Conservation (phyloP, 2,888 invertebrate species). For the Habrosyne pyritoides region DNA sequence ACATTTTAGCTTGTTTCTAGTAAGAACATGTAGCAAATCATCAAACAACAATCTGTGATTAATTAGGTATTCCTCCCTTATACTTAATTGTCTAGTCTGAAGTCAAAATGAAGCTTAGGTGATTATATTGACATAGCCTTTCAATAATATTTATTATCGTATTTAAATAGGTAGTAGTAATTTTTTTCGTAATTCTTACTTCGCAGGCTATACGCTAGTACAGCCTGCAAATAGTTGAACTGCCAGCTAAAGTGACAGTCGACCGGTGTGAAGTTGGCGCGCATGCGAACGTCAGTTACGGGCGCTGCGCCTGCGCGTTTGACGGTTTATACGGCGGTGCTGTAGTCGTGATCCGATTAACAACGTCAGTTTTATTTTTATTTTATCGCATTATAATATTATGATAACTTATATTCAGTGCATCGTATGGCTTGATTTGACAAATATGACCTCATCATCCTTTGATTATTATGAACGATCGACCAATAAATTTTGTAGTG, state of each 20-base stretch:
- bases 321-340: slow-evolving; percentile 82
- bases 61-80: too few species aligned
- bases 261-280: slow-evolving; percentile 71
- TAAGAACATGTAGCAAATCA: slow-evolving; percentile 3
- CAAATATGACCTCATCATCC: slow-evolving; percentile 27
- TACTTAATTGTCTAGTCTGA: too few species aligned
- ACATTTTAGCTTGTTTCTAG: slow-evolving; percentile 53
- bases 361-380: slow-evolving; percentile 77
- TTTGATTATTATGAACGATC: slow-evolving; percentile 10
- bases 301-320: slow-evolving; percentile 82
- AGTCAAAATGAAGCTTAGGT: too few species aligned
- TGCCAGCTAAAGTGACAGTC: slow-evolving; percentile 49
- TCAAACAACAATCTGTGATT: too few species aligned
- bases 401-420: slow-evolving; percentile 30
- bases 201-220: not conserved
- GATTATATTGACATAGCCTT: too few species aligned
- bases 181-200: too few species aligned
- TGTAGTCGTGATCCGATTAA: slow-evolving; percentile 82
- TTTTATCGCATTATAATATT: slow-evolving; percentile 39
- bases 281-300: slow-evolving; percentile 78
- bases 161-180: not conserved
- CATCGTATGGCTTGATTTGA: slow-evolving; percentile 62
- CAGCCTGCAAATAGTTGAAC: not conserved
- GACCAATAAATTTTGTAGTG: slow-evolving; percentile 23
- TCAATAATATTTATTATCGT: too few species aligned